These are phyloP conservation scores for Callimorpha dominula DNA, from an alignment of 2,888 invertebrate genomes.

Conservation along the genomic window DNA sequence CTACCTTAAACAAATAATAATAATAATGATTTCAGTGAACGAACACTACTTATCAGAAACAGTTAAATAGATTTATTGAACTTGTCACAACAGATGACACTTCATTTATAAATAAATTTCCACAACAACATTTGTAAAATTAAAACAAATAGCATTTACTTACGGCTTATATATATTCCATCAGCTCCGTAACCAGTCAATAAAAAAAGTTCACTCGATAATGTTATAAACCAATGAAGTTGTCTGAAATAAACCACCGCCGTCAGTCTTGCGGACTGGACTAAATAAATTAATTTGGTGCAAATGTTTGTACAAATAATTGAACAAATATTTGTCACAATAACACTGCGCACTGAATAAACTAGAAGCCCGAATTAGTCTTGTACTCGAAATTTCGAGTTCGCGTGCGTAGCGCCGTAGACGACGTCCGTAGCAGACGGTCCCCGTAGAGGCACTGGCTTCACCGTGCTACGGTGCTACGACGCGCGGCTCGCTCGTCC, in stretches of 20 bases:
- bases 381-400: slow-evolving; percentile 28
- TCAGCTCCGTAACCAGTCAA: slow-evolving; percentile 37
- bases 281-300: slow-evolving; percentile 19
- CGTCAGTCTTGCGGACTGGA: slow-evolving; percentile 1
- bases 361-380: slow-evolving; percentile 30
- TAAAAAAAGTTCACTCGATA: slow-evolving; percentile 52
- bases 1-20: too few relatives aligned
- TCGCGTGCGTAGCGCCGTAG: slow-evolving; percentile 39
- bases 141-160: slow-evolving; percentile 27
- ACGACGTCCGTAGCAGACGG: slow-evolving; percentile 67
- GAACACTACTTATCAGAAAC: too few relatives aligned
- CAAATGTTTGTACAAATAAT: slow-evolving; percentile 10
- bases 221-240: slow-evolving; percentile 32
- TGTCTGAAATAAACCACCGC: slow-evolving; percentile 19
- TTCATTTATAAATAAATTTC: neutral
- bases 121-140: neutral
- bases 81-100: too few relatives aligned
- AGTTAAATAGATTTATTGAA: too few relatives aligned
- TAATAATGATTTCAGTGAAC: too few relatives aligned
- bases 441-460: slow-evolving; percentile 63
- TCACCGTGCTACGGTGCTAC: slow-evolving; percentile 50
- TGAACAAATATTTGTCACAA: slow-evolving; percentile 32
- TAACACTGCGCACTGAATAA: slow-evolving; percentile 32
- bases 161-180: slow-evolving; percentile 32
- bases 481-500: slow-evolving; percentile 12